Evolutionary conservation across 2,888 invertebrate species (phyloP), one percentile per base, ranked within the genome.

Genomic region (Spisula solida): DNA sequence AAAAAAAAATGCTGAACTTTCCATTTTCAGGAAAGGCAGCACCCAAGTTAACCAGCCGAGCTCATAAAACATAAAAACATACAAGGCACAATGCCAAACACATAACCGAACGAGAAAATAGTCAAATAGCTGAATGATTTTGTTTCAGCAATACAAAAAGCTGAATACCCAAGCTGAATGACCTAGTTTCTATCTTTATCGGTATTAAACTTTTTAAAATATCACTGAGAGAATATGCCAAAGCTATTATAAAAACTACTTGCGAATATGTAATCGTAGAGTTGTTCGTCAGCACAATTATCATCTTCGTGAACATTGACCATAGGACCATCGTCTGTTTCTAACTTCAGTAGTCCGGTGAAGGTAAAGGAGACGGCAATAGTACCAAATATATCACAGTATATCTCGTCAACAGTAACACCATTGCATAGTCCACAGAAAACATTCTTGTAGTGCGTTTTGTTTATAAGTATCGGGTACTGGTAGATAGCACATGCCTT

Each of bases 401-500:
- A n/a, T 4, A 56, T n/a, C 10, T 48, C 34, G 16, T 34, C 31
- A 8, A 55, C 55, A 10, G 16, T n/a, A 0, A 79, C 51, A 4
- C 85, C 85, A 56, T 85, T 85, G 20, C 85, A 85, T 16, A 85
- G 18, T 14, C 79, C 85, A 79, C 85, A 85, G 48, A 85, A 85
- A 20, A 79, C 25, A 79, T 85, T 85, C 14, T 56, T 48, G 25
- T 55, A 85, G 20, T 29, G 12, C 14, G 25, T 25, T 1, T 0
- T 8, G 6, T 51, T 18, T 10, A 48, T 31, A 0, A 0, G 0
- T 20, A 85, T 78, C 25, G 29, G 18, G 0, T 51, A 41, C 20
- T 18, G 12, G n/a, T 85, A 85, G 8, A 55, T 6, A 6, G 34
- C 20, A 25, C 85, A 85, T 55, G 85, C 85, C 34, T 10, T n/a